phyloP scores from a whole-genome alignment of 2,797 vertebrate genomes.

The Neosalanx taihuensis region DNA sequence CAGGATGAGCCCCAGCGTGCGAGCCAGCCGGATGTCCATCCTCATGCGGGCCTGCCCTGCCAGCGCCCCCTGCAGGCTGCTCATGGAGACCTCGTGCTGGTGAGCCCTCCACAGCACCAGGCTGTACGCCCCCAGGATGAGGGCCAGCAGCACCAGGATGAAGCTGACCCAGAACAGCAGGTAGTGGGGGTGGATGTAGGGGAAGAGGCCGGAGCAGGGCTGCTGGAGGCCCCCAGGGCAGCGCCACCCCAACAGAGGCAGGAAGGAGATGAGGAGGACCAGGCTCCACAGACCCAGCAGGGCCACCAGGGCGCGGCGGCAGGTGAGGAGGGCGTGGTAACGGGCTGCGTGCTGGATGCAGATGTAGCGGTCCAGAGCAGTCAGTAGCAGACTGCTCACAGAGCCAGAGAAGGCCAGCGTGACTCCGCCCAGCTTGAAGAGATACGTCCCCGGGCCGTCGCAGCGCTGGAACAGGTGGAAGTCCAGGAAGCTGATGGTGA shows the following conservation, averaged over 20 bases:
- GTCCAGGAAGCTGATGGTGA: conserved; percentile 82
- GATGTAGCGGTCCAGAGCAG: conserved; percentile 88
- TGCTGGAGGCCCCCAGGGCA: conserved; percentile 69
- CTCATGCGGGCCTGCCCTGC: conserved; percentile 74
- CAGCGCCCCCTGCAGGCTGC: conserved; percentile 45
- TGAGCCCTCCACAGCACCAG: conserved; percentile 86
- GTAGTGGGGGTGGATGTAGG: conserved; percentile 79
- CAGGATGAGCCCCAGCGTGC: conserved; percentile 84
- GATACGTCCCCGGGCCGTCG: conserved; percentile 66
- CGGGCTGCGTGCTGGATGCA: conserved; percentile 79
- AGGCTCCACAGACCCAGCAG: conserved; percentile 78
- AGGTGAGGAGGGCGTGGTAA: conserved; percentile 85
- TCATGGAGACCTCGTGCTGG: conserved; percentile 80
- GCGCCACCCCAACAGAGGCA: conserved; percentile 90
- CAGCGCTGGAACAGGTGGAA: conserved; percentile 79
- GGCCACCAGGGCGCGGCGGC: conserved; percentile 70
- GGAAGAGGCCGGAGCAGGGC: conserved; percentile 84
- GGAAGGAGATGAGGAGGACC: conserved; percentile 74
- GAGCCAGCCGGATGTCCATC: conserved; percentile 87
- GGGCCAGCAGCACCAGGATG: conserved; percentile 71
- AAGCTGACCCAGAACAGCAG: conserved; percentile 78
- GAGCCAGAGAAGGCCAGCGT: conserved; percentile 86
- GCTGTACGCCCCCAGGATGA: conserved; percentile 79
- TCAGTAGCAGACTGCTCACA: conserved; percentile 89
- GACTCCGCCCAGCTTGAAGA: conserved; percentile 90